Base-by-base conservation (phyloP, 2,888 invertebrate genomes). In the Dichetophora obliterata region DNA sequence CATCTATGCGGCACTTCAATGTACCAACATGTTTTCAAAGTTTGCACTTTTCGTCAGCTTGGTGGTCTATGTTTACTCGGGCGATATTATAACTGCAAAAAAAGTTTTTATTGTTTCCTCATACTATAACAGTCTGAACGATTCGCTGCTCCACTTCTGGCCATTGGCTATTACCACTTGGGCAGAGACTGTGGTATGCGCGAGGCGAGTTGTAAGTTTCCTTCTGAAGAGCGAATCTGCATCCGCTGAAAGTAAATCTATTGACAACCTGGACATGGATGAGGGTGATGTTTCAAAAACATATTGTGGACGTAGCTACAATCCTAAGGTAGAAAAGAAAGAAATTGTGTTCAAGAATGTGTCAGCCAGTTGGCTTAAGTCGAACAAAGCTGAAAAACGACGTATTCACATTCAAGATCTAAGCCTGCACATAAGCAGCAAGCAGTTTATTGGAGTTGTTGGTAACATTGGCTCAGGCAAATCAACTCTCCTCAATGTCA, bases 31-130 rank as follows among this genome's bases (percentile, higher is more conserved):
- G 77, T 93, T 95, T 79, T 93, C 95, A 0, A 94, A 95, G 87
- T 90, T 96, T 0, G 93, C 96, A 8, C 91, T 96, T 0, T 93
- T 96, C 79, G 89, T 95, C 0, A 94, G 94, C 11, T 92, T 97
- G 34, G 88, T 95, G 3, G 91, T 93, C 0, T 95, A 92, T 82
- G 91, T 93, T 0, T 90, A 93, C 0, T 90, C 92, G 6, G 92
- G 92, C 0, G 91, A 94, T 81, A 80, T 84, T 48, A 90, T 96
- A 0, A 94, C 93, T 0, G 94, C 96, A 0, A 93, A 95, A 75
- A 93, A 93, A 87, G 92, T 95, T 0, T 96, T 95, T 86, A 94
- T 96, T 11, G 91, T 95, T 61, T 93, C 95, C 61, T 93, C 96
- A 0, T 93, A 95, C 81, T 96, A 94, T 86, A 95, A 95, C 82